Evolutionary conservation across 2,797 vertebrate genomes (phyloP), one percentile per base, ranked within the genome.

Genomic region (Yasuhikotakia modesta): DNA sequence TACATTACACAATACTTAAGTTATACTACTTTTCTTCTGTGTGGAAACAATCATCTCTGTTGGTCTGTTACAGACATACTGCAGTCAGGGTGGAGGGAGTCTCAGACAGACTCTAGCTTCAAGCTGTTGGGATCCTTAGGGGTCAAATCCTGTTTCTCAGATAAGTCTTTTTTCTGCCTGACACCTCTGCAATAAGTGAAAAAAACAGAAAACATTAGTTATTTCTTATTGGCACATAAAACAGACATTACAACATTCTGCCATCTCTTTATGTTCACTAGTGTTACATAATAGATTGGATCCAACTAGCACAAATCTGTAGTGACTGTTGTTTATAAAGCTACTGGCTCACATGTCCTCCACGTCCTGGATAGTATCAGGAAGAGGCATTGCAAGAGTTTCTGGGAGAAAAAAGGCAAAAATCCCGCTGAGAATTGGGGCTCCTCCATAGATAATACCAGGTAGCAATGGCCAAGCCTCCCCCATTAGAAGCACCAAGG

Each of bases 331-430:
- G 2, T 32, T 35, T 24, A 63, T 14, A 2, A 10, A 43, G 30
- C n/a, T 0, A 1, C 4, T 13, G 21, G 35, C 79, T 87, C 73
- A 96, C 95, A 94, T 93, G 4, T 92, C 90, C 79, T 95, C 94
- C 80, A 95, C 91, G 0, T 94, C 94, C 43, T 94, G 89, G 22
- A 96, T 92, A 10, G 95, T 96, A 82, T 96, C 95, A 14, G 93
- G 89, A 48, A 96, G 90, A 0, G 94, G 85, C 5, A 73, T 12
- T 11, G 91, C 87, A 35, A 92, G 91, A 0, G 95, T 97, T 85
- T 97, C 95, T 0, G 92, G 90, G 19, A 97, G 92, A 80, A 95
- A 94, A 60, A 93, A 72, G 43, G 89, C 90, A 0, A 89, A 85
- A 69, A 94, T 60, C 5, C 94, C 95, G 0, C 93, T 91, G 30